A percentile compares a stretch with the other conserved stretches of the same genome.
These are phyloP conservation scores for Micromesistius poutassou DNA, from an alignment of 2,797 vertebrate species.

Conservation along the genomic window DNA sequence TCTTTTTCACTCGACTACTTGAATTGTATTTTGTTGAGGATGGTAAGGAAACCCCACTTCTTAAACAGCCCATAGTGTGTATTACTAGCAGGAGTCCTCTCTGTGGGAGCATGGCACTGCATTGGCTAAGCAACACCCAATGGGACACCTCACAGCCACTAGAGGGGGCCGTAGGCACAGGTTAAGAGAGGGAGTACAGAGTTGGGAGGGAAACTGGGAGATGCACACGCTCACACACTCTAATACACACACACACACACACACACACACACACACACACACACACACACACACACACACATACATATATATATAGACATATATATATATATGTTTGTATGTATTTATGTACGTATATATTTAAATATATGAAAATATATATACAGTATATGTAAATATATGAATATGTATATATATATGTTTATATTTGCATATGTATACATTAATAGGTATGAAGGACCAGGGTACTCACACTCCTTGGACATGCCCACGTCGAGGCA, in stretches of 20 bases:
- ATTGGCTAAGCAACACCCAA: background rate
- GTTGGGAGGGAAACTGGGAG: background rate
- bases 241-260: too few relatives aligned
- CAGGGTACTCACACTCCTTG: constrained; percentile 87
- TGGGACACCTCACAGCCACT: background rate
- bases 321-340: background rate
- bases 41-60: background rate
- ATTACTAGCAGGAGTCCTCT: background rate
- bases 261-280: too few relatives aligned
- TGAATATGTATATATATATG: too few relatives aligned
- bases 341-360: background rate
- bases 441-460: background rate
- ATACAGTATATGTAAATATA: too few relatives aligned
- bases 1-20: background rate
- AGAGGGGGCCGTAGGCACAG: background rate
- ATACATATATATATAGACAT: background rate
- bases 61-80: background rate
- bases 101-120: background rate
- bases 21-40: background rate
- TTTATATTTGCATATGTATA: background rate
- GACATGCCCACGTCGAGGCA: constrained; percentile 98
- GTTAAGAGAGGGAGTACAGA: background rate
- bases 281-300: too few relatives aligned
- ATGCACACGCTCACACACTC: too few relatives aligned
- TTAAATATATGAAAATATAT: background rate